These are phyloP conservation scores for Drosophila arawakana DNA, from an alignment of 1,140 invertebrate genomes.

Conservation along the genomic window DNA sequence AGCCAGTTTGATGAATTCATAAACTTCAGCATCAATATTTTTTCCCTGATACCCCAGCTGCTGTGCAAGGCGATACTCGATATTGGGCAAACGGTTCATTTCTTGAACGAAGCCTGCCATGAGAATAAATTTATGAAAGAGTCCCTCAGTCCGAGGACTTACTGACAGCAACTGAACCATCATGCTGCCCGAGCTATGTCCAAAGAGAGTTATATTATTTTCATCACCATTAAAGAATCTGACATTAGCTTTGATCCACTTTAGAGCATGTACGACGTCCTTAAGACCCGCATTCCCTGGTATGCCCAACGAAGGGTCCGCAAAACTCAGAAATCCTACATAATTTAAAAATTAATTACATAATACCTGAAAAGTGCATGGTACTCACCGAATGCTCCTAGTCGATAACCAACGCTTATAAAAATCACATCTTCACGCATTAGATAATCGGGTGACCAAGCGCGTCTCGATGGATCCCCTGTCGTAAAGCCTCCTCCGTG, in stretches of 20 bases:
- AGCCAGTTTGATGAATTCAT: conserved; percentile 40
- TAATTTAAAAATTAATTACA: conserved; percentile 3
- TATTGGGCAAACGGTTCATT: conserved; percentile 34
- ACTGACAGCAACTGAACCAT: conserved; percentile 71
- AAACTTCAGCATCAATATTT: conserved; percentile 50
- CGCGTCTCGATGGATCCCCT: conserved; percentile 83
- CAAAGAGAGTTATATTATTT: conserved; percentile 85
- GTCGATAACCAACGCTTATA: conserved; percentile 85
- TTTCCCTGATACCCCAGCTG: conserved; percentile 67
- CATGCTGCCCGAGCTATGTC: conserved; percentile 85
- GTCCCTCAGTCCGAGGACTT: conserved; percentile 79
- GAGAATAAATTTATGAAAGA: conserved; percentile 87
- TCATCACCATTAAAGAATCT: conserved; percentile 87
- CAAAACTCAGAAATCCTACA: conserved; percentile 85
- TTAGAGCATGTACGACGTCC: conserved; percentile 85
- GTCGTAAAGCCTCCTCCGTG: conserved; percentile 88
- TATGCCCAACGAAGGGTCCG: conserved; percentile 87
- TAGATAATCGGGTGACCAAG: conserved; percentile 86
- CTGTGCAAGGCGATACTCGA: conserved; percentile 66
- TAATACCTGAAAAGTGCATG: background rate
- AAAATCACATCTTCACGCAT: conserved; percentile 85
- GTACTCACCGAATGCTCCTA: conserved; percentile 83
- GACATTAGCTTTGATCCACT: conserved; percentile 87
- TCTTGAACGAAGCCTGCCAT: conserved; percentile 85
- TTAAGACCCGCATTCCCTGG: conserved; percentile 86